Evolutionary conservation across 1,140 invertebrate genomes (phyloP), one percentile per base, ranked within the genome.

Genomic region (Kradibia gibbosae): DNA sequence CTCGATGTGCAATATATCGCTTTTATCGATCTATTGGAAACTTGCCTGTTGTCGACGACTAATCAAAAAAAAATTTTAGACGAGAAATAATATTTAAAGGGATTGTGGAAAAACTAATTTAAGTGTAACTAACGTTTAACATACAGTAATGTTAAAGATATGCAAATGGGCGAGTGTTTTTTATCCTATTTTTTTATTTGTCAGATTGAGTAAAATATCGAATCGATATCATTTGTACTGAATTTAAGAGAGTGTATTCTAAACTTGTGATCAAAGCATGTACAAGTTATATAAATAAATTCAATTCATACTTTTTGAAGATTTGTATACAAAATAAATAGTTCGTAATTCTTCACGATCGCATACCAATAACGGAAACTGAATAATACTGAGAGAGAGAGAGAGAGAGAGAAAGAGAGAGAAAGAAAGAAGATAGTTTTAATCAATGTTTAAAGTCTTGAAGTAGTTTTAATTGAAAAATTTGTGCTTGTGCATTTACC

Each of bases 1-100:
- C 86, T 84, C 70, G 84, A 62, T 86, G 82, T 83, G 77, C 77
- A 80, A 83, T 83, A 77, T 75, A 39, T 62, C 73, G 74, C 78
- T 80, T 78, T 62, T 77, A 83, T 67, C 36, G 42, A 67, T 55
- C 22, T 75, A 48, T 74, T 50, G 36, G 31, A 78, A 78, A 73
- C 25, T 73, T 1, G 22, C 65, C 57, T 60, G n/a, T 67, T 76
- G 31, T 82, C 76, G 57, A 78, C 81, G 81, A 78, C 81, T 78
- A 82, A 82, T 82, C 75, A 82, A 82, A 78, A 81, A 82, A 78
- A 81, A 36, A 82, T 82, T 50, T 74, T 67, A 75, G 17, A 72
- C 31, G 25, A 81, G 20, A 71, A 31, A 15, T 74, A 39, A 34
- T 53, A 11, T 65, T 60, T 67, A 53, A 74, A 74, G 3, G 22